Evolutionary conservation across 2,113 vertebrate species (phyloP), one percentile per base, ranked within the genome.

Genomic region (Rissa tridactyla): DNA sequence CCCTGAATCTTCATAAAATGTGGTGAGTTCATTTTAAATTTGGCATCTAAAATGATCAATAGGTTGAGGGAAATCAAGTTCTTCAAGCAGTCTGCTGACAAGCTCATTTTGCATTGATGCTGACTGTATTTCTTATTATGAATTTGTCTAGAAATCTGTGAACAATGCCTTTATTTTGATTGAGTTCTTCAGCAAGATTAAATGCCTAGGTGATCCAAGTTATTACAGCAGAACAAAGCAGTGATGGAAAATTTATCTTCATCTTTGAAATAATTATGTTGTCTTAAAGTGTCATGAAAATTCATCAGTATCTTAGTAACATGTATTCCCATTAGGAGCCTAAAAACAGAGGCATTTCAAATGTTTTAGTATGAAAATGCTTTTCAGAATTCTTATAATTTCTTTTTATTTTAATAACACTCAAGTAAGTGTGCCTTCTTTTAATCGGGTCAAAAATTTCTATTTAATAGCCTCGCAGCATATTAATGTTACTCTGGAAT

Each of bases 211-310:
- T 73, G 44, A 27, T 22, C 61, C 40, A 84, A 47, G 19, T 57
- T 79, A 47, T 86, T 84, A 36, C 10, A 88, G 30, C 38, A 86
- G 78, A 93, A 90, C 15, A 84, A 75, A 88, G 21, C 40, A 76
- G 10, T 76, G 95, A 79, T 88, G 49, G 52, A 57, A 91, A 91
- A 77, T 64, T 62, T 80, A 29, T 88, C 49, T 88, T 92, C 16
- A 38, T 86, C 55, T 92, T 82, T 92, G 76, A 91, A 87, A 94
- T 93, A 66, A 73, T 91, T 82, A 57, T 5, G 34, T 84, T 93
- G 40, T 81, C 73, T 92, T 90, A 68, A 81, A 38, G 4, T 82
- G 61, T 79, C 80, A 84, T 78, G 65, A 93, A 94, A 96, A 84
- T 86, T 94, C 64, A 60, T 75, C 9, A 14, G 42, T 76, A 79